A percentile compares a stretch with the other conserved stretches of the same genome.
Evolutionary conservation across 2,113 vertebrate genomes (phyloP).

Genomic region (Phyllostomus discolor): DNA sequence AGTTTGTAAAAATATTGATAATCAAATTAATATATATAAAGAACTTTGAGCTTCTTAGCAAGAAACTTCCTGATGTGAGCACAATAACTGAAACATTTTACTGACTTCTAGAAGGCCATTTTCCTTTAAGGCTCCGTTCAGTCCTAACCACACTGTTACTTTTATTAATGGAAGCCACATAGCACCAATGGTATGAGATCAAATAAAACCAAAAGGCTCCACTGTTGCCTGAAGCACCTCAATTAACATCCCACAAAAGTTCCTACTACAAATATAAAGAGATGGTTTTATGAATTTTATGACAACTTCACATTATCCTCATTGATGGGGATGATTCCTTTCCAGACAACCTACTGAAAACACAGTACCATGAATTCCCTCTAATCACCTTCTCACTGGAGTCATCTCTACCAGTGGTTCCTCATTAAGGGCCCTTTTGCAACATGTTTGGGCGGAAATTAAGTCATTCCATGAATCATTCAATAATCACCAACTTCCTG

Average conservation of each 20-base stretch:
- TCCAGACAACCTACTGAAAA: conserved; percentile 58
- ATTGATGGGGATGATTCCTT: conserved; percentile 68
- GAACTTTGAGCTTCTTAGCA: conserved; percentile 12
- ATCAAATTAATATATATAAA: conserved; percentile 21
- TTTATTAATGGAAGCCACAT: conserved; percentile 73
- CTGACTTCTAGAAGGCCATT: conserved; percentile 17
- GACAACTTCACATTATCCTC: conserved; percentile 65
- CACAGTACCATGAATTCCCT: background rate
- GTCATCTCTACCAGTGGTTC: background rate
- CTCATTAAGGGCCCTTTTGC: background rate
- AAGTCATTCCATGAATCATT: conserved; percentile 11
- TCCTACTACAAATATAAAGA: conserved; percentile 70
- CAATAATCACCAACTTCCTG: conserved; percentile 36
- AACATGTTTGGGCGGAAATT: background rate
- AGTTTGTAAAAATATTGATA: background rate
- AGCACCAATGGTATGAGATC: conserved; percentile 60
- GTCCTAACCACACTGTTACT: conserved; percentile 64
- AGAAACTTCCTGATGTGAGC: conserved; percentile 17
- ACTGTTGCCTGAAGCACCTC: conserved; percentile 69
- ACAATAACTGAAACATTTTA: conserved; percentile 19
- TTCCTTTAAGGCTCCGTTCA: conserved; percentile 65
- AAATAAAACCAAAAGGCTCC: conserved; percentile 74
- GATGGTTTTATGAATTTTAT: conserved; percentile 73
- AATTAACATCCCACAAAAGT: conserved; percentile 77
- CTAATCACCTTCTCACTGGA: background rate